phyloP scores from a whole-genome alignment of 2,888 invertebrate genomes.

The Pseudococcus jackbeardsleyi region DNA sequence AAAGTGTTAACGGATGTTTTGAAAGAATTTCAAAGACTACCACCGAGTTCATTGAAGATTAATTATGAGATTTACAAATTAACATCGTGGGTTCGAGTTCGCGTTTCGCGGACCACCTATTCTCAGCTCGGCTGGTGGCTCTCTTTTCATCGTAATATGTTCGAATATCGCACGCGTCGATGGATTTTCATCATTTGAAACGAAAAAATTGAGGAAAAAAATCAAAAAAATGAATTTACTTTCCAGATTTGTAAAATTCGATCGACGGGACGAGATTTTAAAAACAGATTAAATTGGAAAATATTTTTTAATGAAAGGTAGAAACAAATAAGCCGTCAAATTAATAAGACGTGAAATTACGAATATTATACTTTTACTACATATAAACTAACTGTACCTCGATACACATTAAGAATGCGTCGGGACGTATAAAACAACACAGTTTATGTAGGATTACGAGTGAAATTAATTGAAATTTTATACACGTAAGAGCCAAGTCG shows the following conservation, averaged over 20 bases:
- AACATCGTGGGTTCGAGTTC: not conserved
- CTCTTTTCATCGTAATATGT: not conserved
- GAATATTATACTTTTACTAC: slow-evolving; percentile 37
- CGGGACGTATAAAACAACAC: too few species aligned
- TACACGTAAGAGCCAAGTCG: not conserved
- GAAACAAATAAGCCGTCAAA: slow-evolving; percentile 36
- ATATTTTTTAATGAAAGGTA: slow-evolving; percentile 47
- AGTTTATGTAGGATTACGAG: not conserved
- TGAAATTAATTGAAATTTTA: slow-evolving; percentile 28
- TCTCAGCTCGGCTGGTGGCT: not conserved
- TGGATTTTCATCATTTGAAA: not conserved
- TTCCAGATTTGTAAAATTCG: not conserved
- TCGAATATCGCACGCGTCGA: not conserved
- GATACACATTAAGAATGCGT: slow-evolving; percentile 6
- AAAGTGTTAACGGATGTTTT: slow-evolving; percentile 53
- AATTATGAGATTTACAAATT: slow-evolving; percentile 31
- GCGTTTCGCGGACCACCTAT: slow-evolving; percentile 15
- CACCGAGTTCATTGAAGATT: slow-evolving; percentile 31
- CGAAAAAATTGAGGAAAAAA: not conserved
- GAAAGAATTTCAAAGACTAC: slow-evolving; percentile 38
- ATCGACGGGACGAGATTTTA: not conserved
- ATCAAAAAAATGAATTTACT: not conserved
- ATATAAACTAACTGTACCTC: slow-evolving; percentile 5
- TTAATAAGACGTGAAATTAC: slow-evolving; percentile 53
- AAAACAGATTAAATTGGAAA: slow-evolving; percentile 43